Conservation (phyloP, 2,113 vertebrate species). For the Jaculus jaculus region DNA sequence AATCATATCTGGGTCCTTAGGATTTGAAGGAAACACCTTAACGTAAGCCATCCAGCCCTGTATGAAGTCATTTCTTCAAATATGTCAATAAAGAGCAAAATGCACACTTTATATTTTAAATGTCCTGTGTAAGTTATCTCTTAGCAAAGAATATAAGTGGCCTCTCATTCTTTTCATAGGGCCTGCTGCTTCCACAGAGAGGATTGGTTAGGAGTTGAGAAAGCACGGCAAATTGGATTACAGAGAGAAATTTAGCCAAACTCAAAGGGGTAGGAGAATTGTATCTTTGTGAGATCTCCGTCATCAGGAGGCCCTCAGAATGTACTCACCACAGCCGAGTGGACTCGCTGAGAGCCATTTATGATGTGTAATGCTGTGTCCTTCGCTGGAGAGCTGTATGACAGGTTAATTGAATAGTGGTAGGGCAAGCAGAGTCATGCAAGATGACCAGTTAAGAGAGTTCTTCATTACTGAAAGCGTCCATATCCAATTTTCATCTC, state of each 20-base stretch:
- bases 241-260: constrained; percentile 47
- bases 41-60: too few relatives aligned
- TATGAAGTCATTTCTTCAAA: constrained; percentile 28
- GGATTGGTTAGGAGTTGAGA: constrained; percentile 55
- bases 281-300: constrained; percentile 47
- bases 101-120: constrained; percentile 45
- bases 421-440: constrained; percentile 54
- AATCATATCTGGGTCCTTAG: too few relatives aligned
- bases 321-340: constrained; percentile 64
- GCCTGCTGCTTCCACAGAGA: constrained; percentile 74
- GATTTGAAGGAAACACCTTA: too few relatives aligned
- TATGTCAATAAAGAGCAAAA: not conserved
- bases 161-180: constrained; percentile 57
- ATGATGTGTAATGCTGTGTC: constrained; percentile 62
- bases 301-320: constrained; percentile 45
- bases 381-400: constrained; percentile 62
- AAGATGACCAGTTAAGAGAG: constrained; percentile 53
- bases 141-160: too few relatives aligned
- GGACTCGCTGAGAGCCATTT: constrained; percentile 73
- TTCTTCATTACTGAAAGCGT: constrained; percentile 49
- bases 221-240: constrained; percentile 62
- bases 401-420: constrained; percentile 81
- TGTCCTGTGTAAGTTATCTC: not conserved
- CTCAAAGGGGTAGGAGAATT: constrained; percentile 51
- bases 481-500: not conserved